A percentile compares a stretch with the other conserved stretches of the same genome.
Evolutionary conservation across 2,888 invertebrate species (phyloP).

Genomic region (Andrena chrysosceles): DNA sequence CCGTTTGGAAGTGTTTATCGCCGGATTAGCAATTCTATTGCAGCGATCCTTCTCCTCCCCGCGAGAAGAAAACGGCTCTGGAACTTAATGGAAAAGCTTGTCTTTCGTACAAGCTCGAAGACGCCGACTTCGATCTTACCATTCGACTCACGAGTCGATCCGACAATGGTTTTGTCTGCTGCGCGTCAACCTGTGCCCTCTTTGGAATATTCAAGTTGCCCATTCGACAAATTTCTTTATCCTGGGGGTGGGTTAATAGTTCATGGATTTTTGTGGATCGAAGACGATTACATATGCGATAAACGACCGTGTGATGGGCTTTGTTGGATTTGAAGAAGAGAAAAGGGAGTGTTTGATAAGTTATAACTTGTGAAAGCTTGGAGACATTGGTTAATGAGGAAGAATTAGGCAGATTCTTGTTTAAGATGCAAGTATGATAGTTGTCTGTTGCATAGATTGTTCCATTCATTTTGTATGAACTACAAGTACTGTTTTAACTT

Average conservation of each 20-base stretch:
- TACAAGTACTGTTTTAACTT: too few species aligned
- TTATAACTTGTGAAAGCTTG: too few species aligned
- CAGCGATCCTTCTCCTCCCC: constrained; percentile 61
- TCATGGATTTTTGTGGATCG: background rate
- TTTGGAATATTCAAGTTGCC: background rate
- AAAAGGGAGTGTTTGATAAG: too few species aligned
- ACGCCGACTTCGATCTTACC: constrained; percentile 27
- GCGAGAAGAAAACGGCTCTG: constrained; percentile 30
- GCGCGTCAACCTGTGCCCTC: background rate
- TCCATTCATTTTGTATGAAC: too few species aligned
- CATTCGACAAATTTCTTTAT: background rate
- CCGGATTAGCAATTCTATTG: constrained; percentile 81
- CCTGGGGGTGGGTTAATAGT: background rate
- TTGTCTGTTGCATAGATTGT: too few species aligned
- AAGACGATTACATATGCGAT: background rate
- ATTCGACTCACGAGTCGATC: constrained; percentile 31
- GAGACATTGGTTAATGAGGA: too few species aligned
- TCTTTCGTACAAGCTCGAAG: constrained; percentile 31
- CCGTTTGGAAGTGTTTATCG: constrained; percentile 78
- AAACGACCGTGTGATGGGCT: too few species aligned
- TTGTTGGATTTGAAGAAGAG: too few species aligned
- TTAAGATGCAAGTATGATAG: too few species aligned
- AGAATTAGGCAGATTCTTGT: too few species aligned
- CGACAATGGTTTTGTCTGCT: background rate
- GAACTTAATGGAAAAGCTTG: constrained; percentile 63